Conservation (phyloP, 2,113 vertebrate species). For the Microcebus murinus region DNA sequence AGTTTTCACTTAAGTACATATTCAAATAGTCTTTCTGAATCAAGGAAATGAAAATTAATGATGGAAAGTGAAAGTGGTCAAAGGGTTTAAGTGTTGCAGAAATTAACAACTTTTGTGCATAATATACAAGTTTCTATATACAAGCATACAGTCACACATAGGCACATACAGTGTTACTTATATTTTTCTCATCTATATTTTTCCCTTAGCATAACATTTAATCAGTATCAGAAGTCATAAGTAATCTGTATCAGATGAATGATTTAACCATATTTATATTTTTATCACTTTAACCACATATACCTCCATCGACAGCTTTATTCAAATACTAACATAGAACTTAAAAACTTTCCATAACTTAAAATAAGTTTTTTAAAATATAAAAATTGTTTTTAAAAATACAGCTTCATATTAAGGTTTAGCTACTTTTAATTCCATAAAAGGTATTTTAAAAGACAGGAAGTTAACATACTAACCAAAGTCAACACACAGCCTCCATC, state of each 20-base stretch:
- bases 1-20: not conserved
- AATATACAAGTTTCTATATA: not conserved
- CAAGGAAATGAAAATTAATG: not conserved
- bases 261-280: not conserved
- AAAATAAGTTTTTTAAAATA: not conserved
- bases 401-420: not conserved
- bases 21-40: not conserved
- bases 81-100: not conserved
- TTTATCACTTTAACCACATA: slow-evolving; percentile 5
- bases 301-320: not conserved
- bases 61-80: not conserved
- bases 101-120: not conserved
- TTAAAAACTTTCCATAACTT: slow-evolving; percentile 2
- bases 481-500: not conserved
- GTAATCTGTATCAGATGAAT: slow-evolving; percentile 40
- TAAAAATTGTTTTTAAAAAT: not conserved
- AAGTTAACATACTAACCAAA: not conserved
- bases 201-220: not conserved
- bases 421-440: not conserved
- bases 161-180: not conserved
- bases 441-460: not conserved
- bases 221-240: not conserved
- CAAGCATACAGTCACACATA: not conserved
- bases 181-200: not conserved
- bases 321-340: not conserved